Conservation (phyloP, 2,888 invertebrate species). For the Drosophila leonis region DNA sequence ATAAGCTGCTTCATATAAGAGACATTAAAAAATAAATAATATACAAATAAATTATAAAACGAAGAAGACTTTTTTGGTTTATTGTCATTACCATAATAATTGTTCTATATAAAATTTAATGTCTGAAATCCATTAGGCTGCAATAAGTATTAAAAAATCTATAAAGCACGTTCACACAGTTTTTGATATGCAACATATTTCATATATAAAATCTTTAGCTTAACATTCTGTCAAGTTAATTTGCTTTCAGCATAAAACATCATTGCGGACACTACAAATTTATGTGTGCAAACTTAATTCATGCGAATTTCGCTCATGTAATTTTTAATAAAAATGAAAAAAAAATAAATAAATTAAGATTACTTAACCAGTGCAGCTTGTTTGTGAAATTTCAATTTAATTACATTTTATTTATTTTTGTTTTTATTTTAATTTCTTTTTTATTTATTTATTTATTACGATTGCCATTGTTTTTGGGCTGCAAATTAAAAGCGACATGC, state of each 20-base stretch:
- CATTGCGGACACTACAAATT: neutral
- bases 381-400: slow-evolving; percentile 40
- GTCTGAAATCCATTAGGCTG: neutral
- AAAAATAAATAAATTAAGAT: neutral
- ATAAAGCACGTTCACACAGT: neutral
- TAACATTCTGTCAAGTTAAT: slow-evolving; percentile 3
- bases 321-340: neutral
- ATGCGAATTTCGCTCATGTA: neutral
- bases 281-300: slow-evolving; percentile 1
- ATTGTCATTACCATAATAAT: neutral
- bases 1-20: too few relatives aligned
- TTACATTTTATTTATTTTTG: slow-evolving; percentile 21
- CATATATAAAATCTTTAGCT: neutral
- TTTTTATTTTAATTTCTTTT: slow-evolving; percentile 27
- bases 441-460: slow-evolving; percentile 30
- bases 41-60: too few relatives aligned
- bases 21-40: neutral
- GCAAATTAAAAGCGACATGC: slow-evolving; percentile 19
- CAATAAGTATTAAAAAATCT: neutral
- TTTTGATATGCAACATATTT: neutral
- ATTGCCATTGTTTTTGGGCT: slow-evolving; percentile 26
- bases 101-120: neutral
- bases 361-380: neutral
- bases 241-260: neutral
- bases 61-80: neutral